Evolutionary conservation across 2,888 invertebrate genomes (phyloP).

Genomic region (Ferdinandea cuprea): DNA sequence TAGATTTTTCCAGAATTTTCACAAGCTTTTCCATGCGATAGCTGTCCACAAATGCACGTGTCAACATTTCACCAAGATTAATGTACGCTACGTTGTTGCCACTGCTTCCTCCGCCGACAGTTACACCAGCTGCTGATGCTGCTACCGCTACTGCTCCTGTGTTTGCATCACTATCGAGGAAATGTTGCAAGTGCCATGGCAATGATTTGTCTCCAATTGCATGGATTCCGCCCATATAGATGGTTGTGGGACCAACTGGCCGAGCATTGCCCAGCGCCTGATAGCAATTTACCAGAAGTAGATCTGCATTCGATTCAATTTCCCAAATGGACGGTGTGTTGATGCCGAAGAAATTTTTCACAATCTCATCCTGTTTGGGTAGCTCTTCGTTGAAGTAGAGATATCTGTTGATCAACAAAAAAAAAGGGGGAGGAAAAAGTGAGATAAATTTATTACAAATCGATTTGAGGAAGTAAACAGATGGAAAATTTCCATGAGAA

Average conservation of each 20-base stretch:
- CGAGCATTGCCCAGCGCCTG: conserved; percentile 76
- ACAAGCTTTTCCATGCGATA: conserved; percentile 75
- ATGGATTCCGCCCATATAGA: conserved; percentile 77
- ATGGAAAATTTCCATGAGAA: conserved; percentile 13
- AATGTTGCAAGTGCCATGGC: conserved; percentile 73
- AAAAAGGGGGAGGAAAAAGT: too few species aligned
- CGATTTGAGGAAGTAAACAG: conserved; percentile 27
- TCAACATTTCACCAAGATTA: conserved; percentile 75
- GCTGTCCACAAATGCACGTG: conserved; percentile 66
- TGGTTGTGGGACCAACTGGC: conserved; percentile 76
- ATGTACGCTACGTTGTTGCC: conserved; percentile 74
- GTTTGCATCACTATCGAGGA: conserved; percentile 66
- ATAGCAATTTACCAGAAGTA: conserved; percentile 76
- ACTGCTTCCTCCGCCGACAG: neutral
- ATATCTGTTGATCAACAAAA: conserved; percentile 67
- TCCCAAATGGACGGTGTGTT: conserved; percentile 76
- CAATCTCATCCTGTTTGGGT: conserved; percentile 77
- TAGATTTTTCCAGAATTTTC: conserved; percentile 73
- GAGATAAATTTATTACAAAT: conserved; percentile 51
- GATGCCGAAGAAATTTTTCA: conserved; percentile 75
- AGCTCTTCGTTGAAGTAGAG: conserved; percentile 76
- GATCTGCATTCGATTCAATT: conserved; percentile 76
- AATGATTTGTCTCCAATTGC: conserved; percentile 70
- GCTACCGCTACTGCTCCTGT: too few species aligned
- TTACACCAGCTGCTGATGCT: conserved; percentile 16